These are phyloP conservation scores for Pardalotus punctatus DNA, from an alignment of 2,113 vertebrate genomes.

Conservation along the genomic window DNA sequence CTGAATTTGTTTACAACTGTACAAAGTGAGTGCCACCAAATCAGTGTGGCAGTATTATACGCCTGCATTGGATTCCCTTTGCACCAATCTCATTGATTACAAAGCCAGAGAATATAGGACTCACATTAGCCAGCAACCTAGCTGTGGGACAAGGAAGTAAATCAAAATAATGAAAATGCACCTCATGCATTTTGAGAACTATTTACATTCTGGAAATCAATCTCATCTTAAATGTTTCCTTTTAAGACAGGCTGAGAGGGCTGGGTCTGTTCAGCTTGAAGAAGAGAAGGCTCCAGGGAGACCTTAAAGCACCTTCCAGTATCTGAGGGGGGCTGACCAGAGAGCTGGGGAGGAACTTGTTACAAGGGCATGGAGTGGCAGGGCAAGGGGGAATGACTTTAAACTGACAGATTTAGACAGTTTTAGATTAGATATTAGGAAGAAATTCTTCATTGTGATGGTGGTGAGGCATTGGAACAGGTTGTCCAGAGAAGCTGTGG, in stretches of 20 bases:
- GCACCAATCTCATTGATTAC: not conserved
- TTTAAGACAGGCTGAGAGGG: not conserved
- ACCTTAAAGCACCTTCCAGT: not conserved
- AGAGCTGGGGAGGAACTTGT: not conserved
- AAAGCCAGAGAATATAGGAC: not conserved
- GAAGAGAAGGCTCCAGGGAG: not conserved
- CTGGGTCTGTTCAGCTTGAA: not conserved
- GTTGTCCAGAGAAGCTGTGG: not conserved
- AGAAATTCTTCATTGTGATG: not conserved
- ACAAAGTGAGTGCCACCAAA: not conserved
- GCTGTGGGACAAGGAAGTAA: not conserved
- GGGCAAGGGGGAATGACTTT: not conserved
- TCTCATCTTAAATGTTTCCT: not conserved
- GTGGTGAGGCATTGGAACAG: not conserved
- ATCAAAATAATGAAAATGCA: not conserved
- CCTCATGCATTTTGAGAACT: not conserved
- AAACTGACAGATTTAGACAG: not conserved
- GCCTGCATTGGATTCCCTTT: not conserved
- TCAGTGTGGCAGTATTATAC: not conserved
- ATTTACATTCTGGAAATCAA: not conserved
- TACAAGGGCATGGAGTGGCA: not conserved
- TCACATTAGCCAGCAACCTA: not conserved
- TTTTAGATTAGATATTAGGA: not conserved
- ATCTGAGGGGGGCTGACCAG: not conserved
- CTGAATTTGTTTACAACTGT: not conserved